A percentile compares a stretch with the other conserved stretches of the same genome.
Evolutionary conservation across 1,140 invertebrate genomes (phyloP).

Genomic region (Drosophila melanogaster): DNA sequence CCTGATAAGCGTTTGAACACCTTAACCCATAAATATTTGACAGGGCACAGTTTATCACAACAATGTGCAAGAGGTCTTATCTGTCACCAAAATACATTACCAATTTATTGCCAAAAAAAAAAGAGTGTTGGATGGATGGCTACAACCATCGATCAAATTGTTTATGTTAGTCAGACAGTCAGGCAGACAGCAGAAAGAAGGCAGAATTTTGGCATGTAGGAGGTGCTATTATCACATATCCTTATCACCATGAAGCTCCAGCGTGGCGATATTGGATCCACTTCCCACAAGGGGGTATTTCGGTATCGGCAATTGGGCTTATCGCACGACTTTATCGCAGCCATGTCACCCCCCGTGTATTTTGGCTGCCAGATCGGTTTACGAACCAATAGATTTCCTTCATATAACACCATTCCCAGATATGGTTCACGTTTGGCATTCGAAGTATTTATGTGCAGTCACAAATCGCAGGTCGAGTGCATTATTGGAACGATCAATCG

Average conservation of each 20-base stretch:
- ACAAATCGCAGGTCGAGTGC: constrained; percentile 54
- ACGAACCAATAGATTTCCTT: constrained; percentile 47
- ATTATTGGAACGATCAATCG: constrained; percentile 35
- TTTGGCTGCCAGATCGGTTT: constrained; percentile 58
- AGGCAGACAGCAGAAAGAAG: constrained; percentile 25
- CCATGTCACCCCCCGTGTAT: constrained; percentile 56
- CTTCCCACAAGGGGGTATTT: constrained; percentile 23
- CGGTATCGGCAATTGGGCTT: constrained; percentile 4
- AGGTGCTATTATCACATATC: constrained; percentile 16
- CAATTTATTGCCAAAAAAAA: constrained; percentile 29
- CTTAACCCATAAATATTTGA: constrained; percentile 32
- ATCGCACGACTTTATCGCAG: constrained; percentile 46
- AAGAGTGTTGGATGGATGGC: not conserved
- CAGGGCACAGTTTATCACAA: constrained; percentile 3
- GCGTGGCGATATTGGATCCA: constrained; percentile 23
- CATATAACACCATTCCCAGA: constrained; percentile 53
- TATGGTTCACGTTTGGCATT: constrained; percentile 41
- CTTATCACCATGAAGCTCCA: constrained; percentile 47
- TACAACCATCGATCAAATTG: constrained; percentile 38
- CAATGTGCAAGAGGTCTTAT: not conserved
- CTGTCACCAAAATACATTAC: not conserved
- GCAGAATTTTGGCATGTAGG: not conserved
- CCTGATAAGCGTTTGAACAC: constrained; percentile 12
- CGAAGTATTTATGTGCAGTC: constrained; percentile 41
- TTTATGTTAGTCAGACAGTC: constrained; percentile 26